Evolutionary conservation across 2,113 vertebrate genomes (phyloP).

Genomic region (Phyllostomus hastatus): DNA sequence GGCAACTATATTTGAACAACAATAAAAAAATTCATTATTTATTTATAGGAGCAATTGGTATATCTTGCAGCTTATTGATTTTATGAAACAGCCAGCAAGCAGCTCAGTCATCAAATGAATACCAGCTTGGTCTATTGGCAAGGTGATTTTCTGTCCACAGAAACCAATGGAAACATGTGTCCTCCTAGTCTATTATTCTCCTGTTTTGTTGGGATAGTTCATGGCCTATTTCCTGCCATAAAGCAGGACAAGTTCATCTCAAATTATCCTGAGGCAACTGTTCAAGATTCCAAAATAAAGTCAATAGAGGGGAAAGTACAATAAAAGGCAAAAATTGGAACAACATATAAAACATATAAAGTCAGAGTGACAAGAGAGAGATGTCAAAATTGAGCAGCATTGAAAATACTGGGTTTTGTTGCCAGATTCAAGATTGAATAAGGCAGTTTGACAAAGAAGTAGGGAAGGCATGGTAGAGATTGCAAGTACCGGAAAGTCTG

Average conservation of each 20-base stretch:
- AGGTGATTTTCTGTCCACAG: not conserved
- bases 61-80: not conserved
- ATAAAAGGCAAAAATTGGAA: not conserved
- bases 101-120: not conserved
- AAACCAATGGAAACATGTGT: not conserved
- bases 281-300: not conserved
- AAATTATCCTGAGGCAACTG: not conserved
- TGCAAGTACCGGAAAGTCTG: not conserved
- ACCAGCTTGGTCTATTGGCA: not conserved
- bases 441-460: not conserved
- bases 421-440: not conserved
- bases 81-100: not conserved
- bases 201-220: not conserved
- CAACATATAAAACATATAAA: not conserved
- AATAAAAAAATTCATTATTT: not conserved
- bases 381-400: not conserved
- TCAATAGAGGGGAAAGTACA: not conserved
- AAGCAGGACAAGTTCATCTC: not conserved
- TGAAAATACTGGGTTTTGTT: not conserved
- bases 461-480: not conserved
- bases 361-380: not conserved
- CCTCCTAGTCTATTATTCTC: not conserved
- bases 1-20: too few relatives aligned
- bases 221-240: not conserved
- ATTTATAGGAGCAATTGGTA: not conserved